Conservation (phyloP, 1,140 invertebrate species). For the Cepaea nemoralis region DNA sequence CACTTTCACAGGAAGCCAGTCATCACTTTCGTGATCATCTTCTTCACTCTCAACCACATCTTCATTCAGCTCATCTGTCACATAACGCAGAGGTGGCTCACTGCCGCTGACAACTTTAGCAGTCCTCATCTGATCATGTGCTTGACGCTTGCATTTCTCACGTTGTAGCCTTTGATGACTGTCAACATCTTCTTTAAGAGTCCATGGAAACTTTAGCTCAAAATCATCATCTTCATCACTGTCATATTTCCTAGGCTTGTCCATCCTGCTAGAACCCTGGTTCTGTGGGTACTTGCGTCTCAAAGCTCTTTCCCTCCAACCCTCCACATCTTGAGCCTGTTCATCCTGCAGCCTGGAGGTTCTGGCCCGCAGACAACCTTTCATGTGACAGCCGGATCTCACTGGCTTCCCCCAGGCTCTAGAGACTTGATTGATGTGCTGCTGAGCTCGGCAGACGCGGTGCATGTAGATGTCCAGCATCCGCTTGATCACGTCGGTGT, state of each 20-base stretch:
- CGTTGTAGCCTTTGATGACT: too few species aligned
- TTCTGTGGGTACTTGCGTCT: neutral
- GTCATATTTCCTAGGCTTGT: neutral
- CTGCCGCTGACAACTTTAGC: neutral
- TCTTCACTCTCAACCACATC: too few species aligned
- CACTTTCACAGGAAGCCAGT: neutral
- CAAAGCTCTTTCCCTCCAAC: neutral
- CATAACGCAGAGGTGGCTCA: neutral
- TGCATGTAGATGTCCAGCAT: neutral
- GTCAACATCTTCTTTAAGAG: neutral
- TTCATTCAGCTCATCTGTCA: too few species aligned
- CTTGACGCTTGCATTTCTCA: too few species aligned
- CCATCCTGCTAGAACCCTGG: neutral
- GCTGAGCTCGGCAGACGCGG: neutral
- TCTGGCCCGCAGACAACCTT: neutral
- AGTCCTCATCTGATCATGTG: too few species aligned
- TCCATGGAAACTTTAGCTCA: neutral
- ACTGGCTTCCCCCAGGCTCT: constrained; percentile 11
- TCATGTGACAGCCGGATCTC: neutral
- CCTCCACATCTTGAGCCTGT: neutral
- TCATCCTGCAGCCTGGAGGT: neutral
- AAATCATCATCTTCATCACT: neutral
- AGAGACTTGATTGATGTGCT: neutral
- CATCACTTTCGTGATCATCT: neutral
- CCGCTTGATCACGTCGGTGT: neutral